These are phyloP conservation scores for Troglohyphantes excavatus DNA, from an alignment of 2,888 invertebrate species.

Conservation along the genomic window DNA sequence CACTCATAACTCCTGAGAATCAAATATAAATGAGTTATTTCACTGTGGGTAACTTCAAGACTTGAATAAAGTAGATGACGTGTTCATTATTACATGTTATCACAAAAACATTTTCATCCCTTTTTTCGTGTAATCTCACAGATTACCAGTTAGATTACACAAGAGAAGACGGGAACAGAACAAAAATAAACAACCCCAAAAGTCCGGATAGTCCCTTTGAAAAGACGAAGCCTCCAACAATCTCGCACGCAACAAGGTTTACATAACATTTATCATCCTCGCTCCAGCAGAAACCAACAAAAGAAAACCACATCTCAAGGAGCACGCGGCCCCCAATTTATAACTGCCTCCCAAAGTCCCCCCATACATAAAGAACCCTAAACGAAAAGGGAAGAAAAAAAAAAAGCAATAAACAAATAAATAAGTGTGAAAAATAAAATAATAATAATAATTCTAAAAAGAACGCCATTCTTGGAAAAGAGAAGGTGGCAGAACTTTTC, in stretches of 20 bases:
- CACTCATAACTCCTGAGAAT: too few relatives aligned
- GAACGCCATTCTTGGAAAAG: background rate
- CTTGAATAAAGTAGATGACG: too few relatives aligned
- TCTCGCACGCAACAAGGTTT: slow-evolving; percentile 1
- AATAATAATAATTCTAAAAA: slow-evolving; percentile 19
- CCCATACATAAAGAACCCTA: slow-evolving; percentile 8
- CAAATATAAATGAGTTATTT: too few relatives aligned
- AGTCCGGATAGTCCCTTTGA: background rate
- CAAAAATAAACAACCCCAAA: background rate
- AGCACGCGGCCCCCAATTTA: background rate
- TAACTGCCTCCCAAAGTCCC: slow-evolving; percentile 2
- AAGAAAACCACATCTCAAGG: slow-evolving; percentile 1
- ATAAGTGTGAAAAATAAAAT: slow-evolving; percentile 19
- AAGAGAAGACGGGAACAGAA: background rate
- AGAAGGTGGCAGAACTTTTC: slow-evolving; percentile 26
- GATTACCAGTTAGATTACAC: background rate
- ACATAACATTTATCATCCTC: slow-evolving; percentile 22
- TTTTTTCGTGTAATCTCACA: too few relatives aligned
- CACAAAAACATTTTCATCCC: too few relatives aligned
- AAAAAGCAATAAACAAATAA: background rate
- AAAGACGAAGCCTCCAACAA: background rate
- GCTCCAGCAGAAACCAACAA: slow-evolving; percentile 8
- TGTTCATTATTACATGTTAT: too few relatives aligned
- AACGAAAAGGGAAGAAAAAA: background rate
- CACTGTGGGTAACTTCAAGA: too few relatives aligned